A percentile compares a stretch with the other conserved stretches of the same genome.
phyloP scores from a whole-genome alignment of 1,140 invertebrate species.

The Temnothorax curvispinosus region DNA sequence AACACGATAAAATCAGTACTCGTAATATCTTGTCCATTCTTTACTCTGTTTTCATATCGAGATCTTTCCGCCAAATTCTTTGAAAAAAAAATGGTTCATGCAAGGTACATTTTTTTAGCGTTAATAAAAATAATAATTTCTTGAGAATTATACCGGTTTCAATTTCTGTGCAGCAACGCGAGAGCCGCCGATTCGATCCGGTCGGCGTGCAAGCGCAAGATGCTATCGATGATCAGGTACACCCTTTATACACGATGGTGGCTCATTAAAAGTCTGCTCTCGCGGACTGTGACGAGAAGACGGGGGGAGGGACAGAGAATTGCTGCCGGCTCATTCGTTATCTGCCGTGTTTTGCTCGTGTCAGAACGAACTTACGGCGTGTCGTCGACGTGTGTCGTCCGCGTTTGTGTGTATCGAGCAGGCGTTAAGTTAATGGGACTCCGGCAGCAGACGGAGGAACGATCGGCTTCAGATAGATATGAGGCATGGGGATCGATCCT shows the following conservation, averaged over 20 bases:
- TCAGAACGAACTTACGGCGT: conserved; percentile 62
- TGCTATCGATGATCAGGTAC: conserved; percentile 51
- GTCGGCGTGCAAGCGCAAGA: conserved; percentile 8
- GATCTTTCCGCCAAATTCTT: neutral
- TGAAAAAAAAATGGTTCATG: neutral
- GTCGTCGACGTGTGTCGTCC: conserved; percentile 59
- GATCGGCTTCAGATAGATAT: neutral
- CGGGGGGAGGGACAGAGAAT: conserved; percentile 11
- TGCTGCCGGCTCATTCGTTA: conserved; percentile 62
- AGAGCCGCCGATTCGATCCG: neutral
- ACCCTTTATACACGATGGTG: conserved; percentile 50
- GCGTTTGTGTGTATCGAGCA: conserved; percentile 1
- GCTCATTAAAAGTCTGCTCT: conserved; percentile 70
- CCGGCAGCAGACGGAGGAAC: neutral
- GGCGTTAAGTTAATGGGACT: conserved; percentile 47
- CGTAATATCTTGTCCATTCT: too few species aligned
- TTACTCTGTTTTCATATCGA: neutral
- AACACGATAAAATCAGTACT: neutral
- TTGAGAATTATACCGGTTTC: neutral
- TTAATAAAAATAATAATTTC: neutral
- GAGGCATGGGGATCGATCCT: neutral
- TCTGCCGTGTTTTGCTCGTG: conserved; percentile 69
- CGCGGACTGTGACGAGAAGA: conserved; percentile 40
- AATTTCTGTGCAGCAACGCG: neutral
- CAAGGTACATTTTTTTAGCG: neutral